phyloP scores from a whole-genome alignment of 2,888 invertebrate species.

The Caenorhabditis sp. region DNA sequence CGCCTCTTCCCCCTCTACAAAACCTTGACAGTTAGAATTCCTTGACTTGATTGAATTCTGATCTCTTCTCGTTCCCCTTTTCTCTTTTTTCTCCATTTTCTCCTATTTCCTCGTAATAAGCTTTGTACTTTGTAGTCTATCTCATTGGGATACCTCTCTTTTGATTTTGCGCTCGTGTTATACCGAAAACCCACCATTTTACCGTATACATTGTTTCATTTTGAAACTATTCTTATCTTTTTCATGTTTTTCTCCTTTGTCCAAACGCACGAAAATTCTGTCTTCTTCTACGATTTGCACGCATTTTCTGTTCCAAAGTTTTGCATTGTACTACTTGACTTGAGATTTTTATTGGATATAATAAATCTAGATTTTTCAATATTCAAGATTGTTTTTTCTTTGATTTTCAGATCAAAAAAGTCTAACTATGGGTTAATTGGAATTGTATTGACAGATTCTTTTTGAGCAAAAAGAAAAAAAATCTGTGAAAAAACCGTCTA shows the following conservation, averaged over 20 bases:
- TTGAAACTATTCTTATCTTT: not conserved
- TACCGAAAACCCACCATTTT: conserved; percentile 12
- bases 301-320: not conserved
- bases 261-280: conserved; percentile 30
- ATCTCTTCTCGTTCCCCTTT: conserved; percentile 26
- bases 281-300: conserved; percentile 48
- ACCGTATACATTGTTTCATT: not conserved
- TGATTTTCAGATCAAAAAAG: not conserved
- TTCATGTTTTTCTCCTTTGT: conserved; percentile 6
- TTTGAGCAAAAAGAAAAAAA: conserved; percentile 1
- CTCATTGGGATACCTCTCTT: conserved; percentile 2
- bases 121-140: not conserved
- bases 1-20: conserved; percentile 1
- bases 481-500: not conserved
- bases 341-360: conserved; percentile 29
- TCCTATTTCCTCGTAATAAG: not conserved
- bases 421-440: no score
- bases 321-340: conserved; percentile 21
- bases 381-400: not conserved
- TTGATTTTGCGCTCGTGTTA: conserved; percentile 15
- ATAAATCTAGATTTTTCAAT: conserved; percentile 29
- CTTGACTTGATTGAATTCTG: conserved; percentile 58
- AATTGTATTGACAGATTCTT: no score
- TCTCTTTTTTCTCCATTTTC: not conserved
- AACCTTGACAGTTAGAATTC: conserved; percentile 60